These are phyloP conservation scores for Chrysopilus asiliformis DNA, from an alignment of 2,888 invertebrate species.

Conservation along the genomic window DNA sequence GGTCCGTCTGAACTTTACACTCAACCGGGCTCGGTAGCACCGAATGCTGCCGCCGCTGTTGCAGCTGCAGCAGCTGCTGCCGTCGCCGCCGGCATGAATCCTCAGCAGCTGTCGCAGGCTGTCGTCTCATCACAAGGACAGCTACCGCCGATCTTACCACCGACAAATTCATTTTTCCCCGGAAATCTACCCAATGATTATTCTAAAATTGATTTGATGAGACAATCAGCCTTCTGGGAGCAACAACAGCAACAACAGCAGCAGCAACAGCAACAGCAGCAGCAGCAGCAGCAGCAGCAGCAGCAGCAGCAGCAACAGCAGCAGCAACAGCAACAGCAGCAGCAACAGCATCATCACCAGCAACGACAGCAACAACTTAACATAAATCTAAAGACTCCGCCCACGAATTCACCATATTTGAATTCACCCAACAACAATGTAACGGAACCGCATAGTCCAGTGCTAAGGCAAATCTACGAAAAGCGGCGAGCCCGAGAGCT, in stretches of 20 bases:
- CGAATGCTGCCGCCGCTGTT: constrained; percentile 2
- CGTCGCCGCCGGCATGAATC: constrained; percentile 1
- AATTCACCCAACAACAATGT: constrained; percentile 13
- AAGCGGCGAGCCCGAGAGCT: constrained; percentile 13
- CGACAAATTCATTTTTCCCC: constrained; percentile 16
- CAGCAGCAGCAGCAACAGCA: constrained; percentile 13
- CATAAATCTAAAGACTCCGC: constrained; percentile 13
- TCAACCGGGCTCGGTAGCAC: background rate
- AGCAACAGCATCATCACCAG: too few species aligned
- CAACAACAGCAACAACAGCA: constrained; percentile 12
- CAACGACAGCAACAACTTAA: constrained; percentile 13
- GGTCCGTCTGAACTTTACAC: constrained; percentile 16
- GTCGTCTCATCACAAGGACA: constrained; percentile 8
- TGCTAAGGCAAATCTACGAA: constrained; percentile 12
- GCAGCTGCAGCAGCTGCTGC: background rate
- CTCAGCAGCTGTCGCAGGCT: background rate
- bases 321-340: constrained; percentile 14
- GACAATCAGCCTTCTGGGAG: constrained; percentile 15
- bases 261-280: constrained; percentile 11
- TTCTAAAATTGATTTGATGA: constrained; percentile 12
- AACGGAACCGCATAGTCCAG: constrained; percentile 9
- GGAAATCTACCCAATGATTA: constrained; percentile 14
- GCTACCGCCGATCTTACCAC: constrained; percentile 11
- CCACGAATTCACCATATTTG: constrained; percentile 14
- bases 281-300: constrained; percentile 14